phyloP scores from a whole-genome alignment of 2,888 invertebrate genomes.

The Gastracanthus pulcherrimus region DNA sequence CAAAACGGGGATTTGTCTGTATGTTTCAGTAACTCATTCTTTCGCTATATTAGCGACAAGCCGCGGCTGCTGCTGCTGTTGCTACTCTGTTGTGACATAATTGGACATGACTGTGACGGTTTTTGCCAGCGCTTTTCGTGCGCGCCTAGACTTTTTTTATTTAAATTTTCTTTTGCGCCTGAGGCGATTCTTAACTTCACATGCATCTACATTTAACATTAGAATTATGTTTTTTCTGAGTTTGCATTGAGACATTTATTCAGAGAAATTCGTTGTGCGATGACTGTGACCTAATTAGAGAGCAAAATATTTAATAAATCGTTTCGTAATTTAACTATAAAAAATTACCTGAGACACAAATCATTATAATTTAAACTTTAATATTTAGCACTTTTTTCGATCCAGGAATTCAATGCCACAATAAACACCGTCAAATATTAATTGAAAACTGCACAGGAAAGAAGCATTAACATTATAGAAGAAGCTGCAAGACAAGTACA shows the following conservation, averaged over 20 bases:
- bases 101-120: slow-evolving; percentile 27
- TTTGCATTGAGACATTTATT: neutral
- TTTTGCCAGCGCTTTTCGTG: neutral
- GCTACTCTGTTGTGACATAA: slow-evolving; percentile 16
- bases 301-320: too few species aligned
- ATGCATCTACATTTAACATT: neutral
- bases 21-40: slow-evolving; percentile 1
- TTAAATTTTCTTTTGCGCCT: neutral
- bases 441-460: neutral
- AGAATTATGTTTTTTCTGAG: neutral
- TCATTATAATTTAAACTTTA: neutral
- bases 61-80: neutral
- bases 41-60: neutral
- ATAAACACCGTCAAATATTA: neutral
- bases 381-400: neutral
- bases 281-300: too few species aligned
- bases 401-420: neutral
- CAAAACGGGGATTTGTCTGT: slow-evolving; percentile 26
- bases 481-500: neutral
- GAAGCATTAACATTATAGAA: neutral
- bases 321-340: neutral
- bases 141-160: neutral
- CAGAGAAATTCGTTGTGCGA: neutral
- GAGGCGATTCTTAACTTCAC: neutral
- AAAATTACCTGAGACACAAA: neutral